Conservation (phyloP, 92 coral and sea anemone species). For the Phenganax marumi region DNA sequence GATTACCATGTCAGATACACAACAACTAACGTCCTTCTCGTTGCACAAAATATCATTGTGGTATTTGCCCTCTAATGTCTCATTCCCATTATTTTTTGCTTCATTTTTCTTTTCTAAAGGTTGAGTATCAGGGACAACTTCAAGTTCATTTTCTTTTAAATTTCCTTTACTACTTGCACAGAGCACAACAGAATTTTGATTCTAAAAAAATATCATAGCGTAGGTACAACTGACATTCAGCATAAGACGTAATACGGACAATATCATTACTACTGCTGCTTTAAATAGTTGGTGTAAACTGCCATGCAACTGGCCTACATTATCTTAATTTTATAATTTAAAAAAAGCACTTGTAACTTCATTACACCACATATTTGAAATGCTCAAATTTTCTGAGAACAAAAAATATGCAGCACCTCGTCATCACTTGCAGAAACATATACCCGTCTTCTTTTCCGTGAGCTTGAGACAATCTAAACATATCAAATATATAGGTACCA, state of each 20-base stretch:
- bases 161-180: background rate
- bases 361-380: background rate
- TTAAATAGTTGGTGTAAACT: too few relatives aligned
- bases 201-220: background rate
- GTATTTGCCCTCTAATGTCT: too few relatives aligned
- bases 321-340: too few relatives aligned
- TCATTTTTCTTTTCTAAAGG: too few relatives aligned
- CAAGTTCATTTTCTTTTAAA: background rate
- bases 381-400: background rate
- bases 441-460: background rate
- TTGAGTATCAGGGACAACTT: background rate
- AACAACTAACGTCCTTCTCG: too few relatives aligned
- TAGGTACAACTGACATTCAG: background rate
- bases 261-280: too few relatives aligned
- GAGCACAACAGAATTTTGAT: background rate
- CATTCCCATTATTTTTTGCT: too few relatives aligned
- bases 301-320: too few relatives aligned
- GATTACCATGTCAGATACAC: too few relatives aligned
- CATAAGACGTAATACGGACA: background rate
- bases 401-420: background rate
- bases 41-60: too few relatives aligned
- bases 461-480: background rate
- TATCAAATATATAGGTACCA: background rate
- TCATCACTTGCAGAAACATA: constrained; percentile 11
- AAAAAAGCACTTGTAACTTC: too few relatives aligned